Evolutionary conservation across 2,113 vertebrate genomes (phyloP).

Genomic region (Malurus cyaneus): DNA sequence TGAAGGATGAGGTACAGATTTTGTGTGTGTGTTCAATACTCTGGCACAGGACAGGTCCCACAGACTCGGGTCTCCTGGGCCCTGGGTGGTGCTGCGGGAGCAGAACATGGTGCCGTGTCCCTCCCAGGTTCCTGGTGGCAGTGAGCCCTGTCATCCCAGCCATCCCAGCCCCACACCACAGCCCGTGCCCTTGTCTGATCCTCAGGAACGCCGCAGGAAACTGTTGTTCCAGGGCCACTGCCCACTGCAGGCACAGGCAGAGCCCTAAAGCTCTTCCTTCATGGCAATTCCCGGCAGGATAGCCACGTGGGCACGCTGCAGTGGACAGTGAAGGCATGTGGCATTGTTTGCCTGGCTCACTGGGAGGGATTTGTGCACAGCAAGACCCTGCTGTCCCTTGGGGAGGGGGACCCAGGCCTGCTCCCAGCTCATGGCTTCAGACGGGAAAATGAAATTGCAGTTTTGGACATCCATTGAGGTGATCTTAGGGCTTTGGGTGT

Average conservation of each 20-base stretch:
- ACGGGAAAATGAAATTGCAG: background rate
- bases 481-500: background rate
- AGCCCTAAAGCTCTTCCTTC: fast-evolving
- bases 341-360: background rate
- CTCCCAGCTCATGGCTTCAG: fast-evolving
- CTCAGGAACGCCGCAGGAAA: fast-evolving
- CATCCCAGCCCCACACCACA: fast-evolving
- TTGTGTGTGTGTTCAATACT: fast-evolving
- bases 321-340: background rate
- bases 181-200: fast-evolving
- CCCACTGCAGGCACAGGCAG: background rate
- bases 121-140: background rate
- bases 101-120: background rate
- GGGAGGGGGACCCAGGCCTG: background rate
- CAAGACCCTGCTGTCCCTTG: fast-evolving
- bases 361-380: background rate
- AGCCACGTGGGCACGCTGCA: fast-evolving
- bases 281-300: background rate
- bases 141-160: background rate
- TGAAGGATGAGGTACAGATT: background rate
- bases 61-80: background rate
- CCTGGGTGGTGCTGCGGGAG: background rate
- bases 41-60: background rate
- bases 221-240: background rate
- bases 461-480: background rate